phyloP scores from a whole-genome alignment of 2,888 invertebrate species.

The Andrena flavipes region DNA sequence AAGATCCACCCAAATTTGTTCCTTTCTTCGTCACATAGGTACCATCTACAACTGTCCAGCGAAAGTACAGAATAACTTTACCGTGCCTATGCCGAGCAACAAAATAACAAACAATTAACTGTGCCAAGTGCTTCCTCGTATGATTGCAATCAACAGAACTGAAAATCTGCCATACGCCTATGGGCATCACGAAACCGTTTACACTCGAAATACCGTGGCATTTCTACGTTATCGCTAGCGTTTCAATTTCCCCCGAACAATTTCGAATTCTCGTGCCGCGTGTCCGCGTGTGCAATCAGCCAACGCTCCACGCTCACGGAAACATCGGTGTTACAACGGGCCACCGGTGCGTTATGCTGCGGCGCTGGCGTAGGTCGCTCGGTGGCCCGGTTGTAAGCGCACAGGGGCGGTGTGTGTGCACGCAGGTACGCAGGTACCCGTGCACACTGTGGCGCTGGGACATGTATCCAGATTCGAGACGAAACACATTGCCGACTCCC shows the following conservation, averaged over 20 bases:
- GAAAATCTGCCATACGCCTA: background rate
- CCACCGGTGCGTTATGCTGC: background rate
- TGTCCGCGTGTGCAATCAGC: conserved; percentile 28
- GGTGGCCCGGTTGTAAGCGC: conserved; percentile 29
- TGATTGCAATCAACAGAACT: too few species aligned
- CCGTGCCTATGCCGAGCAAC: too few species aligned
- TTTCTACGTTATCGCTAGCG: conserved; percentile 33
- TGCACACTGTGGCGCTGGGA: background rate
- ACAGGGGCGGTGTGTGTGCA: background rate
- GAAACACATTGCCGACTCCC: conserved; percentile 65
- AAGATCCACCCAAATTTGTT: too few species aligned
- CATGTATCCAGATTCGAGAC: conserved; percentile 43
- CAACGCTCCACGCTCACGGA: background rate
- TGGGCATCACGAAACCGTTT: background rate
- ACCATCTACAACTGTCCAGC: too few species aligned
- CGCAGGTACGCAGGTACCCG: conserved; percentile 2
- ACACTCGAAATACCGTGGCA: background rate
- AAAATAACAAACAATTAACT: too few species aligned
- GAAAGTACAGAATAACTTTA: too few species aligned
- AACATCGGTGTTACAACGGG: conserved; percentile 5
- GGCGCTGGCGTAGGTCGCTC: background rate
- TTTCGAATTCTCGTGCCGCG: conserved; percentile 38
- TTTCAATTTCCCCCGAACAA: conserved; percentile 47
- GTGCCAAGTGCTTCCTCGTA: too few species aligned
- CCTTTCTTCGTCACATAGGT: background rate